These are phyloP conservation scores for Euphonia xanthogaster DNA, from an alignment of 2,797 vertebrate species.

Conservation along the genomic window DNA sequence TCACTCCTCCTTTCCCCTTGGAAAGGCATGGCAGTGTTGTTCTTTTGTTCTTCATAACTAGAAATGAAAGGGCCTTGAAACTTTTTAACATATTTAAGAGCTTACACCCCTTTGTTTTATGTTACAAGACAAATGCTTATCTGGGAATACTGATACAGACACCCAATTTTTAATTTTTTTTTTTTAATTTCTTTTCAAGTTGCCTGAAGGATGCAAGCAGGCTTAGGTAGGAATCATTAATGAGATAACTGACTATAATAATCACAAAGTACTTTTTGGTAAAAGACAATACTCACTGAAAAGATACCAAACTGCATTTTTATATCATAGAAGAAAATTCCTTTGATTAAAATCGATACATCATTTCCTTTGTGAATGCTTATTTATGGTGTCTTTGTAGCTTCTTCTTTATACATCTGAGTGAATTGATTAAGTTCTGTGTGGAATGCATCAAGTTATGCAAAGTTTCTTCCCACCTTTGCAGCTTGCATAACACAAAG, in stretches of 20 bases:
- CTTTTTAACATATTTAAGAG: constrained; percentile 1
- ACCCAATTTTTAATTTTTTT: not conserved
- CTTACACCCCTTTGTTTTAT: not conserved
- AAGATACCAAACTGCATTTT: not conserved
- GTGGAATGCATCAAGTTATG: not conserved
- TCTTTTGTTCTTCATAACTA: not conserved
- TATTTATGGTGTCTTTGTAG: not conserved
- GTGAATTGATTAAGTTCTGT: not conserved
- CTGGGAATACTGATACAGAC: not conserved
- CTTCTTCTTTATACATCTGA: not conserved
- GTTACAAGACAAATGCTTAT: not conserved
- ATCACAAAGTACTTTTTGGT: not conserved
- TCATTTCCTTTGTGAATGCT: not conserved
- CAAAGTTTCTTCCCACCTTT: not conserved
- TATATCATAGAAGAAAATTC: not conserved
- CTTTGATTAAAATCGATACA: constrained; percentile 6
- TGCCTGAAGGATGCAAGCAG: not conserved
- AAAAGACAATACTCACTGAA: not conserved
- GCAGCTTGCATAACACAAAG: not conserved
- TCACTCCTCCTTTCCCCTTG: not conserved
- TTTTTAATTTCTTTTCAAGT: not conserved
- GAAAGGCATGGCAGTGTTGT: not conserved
- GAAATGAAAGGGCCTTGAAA: not conserved
- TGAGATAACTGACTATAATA: not conserved
- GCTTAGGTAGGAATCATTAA: not conserved